Percentiles rank a stretch among this genome's conserved stretches.
These are phyloP conservation scores for Homarus gammarus DNA, from an alignment of 2,888 invertebrate genomes.

Conservation along the genomic window DNA sequence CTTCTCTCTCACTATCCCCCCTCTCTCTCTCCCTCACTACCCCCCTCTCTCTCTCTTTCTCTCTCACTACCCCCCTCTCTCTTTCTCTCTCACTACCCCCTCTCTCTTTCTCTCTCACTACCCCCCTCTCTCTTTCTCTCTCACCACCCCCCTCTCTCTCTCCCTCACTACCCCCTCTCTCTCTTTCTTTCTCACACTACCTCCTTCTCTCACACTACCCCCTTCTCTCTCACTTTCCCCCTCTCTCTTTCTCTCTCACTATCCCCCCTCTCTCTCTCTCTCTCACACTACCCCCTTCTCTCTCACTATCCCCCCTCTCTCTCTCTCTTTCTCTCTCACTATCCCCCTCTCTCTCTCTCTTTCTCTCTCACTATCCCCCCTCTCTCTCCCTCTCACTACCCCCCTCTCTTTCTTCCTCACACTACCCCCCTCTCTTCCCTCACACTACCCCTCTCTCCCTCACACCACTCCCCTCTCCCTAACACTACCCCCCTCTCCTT, in stretches of 20 bases:
- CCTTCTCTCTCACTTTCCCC: conserved; percentile 10
- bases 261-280: not conserved
- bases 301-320: not conserved
- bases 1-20: not conserved
- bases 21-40: not conserved
- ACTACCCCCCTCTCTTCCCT: not conserved
- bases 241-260: conserved; percentile 3
- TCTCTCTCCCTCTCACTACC: not conserved
- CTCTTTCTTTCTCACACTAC: too few relatives aligned
- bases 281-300: not conserved
- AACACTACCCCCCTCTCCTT: not conserved
- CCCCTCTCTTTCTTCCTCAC: too few relatives aligned
- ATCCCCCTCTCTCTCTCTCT: not conserved
- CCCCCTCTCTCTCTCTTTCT: not conserved
- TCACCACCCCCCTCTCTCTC: not conserved
- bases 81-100: too few relatives aligned
- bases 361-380: not conserved
- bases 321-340: not conserved
- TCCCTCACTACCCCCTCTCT: not conserved
- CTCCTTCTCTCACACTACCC: too few relatives aligned
- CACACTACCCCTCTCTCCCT: not conserved
- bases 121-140: too few relatives aligned
- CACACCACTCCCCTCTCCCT: not conserved
- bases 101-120: conserved; percentile 16
- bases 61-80: not conserved